Base-by-base conservation (phyloP, 23 tunicate genomes). In the Styela plicata region DNA sequence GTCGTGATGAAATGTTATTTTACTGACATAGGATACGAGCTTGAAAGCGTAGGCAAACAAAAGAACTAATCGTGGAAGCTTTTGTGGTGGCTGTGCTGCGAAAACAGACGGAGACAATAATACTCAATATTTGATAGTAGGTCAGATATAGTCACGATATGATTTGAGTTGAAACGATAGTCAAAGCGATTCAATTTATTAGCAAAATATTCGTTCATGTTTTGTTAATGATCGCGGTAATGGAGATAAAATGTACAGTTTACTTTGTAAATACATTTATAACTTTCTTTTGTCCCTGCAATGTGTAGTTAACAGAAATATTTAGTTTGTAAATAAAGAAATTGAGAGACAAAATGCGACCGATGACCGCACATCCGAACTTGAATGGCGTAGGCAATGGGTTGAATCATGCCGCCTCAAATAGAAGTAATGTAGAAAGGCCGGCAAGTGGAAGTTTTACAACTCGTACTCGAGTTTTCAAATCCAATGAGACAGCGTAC, bases 401-500 rank as follows among this genome's bases (percentile, higher is more conserved):
- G 7, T 44, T 44, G 13, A 7, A 44, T 7, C 7, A 13, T 44
- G 57, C 7, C 13, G 57, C 13, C 7, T 44, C 13, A 13, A 44
- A 44, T 44, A 44, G 13, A 44, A 44, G 13, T 13, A 44, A 44
- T 13, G 13, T 44, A 44, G 7, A 7, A 44, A 44, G 57, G 57
- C 57, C 57, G 57, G 57, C 10, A 44, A 44, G 57, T 44, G 57
- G 57, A 13, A 44, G 57, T 13, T 44, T 71, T 3, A 44, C 65
- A 23, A 44, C 53, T 22, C 64, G 81, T 7, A n/a, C 30, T 20
- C 23, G 81, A 1, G 81, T 76, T 36, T 44, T 76, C 27, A 76
- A n/a, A 26, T 25, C 81, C 13, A 76, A 76, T 24, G n/a, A n/a
- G 24, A 76, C 64, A 26, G 81, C 81, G 5, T 44, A 33, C 33